Conservation (phyloP, 2,888 invertebrate species). For the Entomobrya proxima region DNA sequence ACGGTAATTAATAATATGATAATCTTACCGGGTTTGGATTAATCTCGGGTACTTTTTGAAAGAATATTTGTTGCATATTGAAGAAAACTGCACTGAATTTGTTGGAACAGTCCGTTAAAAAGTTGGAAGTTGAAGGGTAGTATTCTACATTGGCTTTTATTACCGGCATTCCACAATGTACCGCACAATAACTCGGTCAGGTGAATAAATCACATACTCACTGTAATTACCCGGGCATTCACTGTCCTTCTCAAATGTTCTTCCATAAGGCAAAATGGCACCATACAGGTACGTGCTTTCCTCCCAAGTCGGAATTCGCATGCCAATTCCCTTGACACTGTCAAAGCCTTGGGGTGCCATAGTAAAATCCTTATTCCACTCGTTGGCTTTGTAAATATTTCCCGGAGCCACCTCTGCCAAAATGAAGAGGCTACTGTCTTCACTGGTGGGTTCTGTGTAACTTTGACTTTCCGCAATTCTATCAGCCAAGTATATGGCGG, state of each 20-base stretch:
- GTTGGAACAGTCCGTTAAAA: too few species aligned
- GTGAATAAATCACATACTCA: constrained; percentile 60
- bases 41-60: too few species aligned
- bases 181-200: constrained; percentile 23
- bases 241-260: background rate
- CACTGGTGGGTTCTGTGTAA: background rate
- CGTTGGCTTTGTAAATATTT: constrained; percentile 61
- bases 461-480: constrained; percentile 51
- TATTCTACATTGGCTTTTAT: too few species aligned
- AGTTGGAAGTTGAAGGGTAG: too few species aligned
- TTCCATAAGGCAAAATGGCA: constrained; percentile 54
- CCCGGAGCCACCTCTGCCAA: constrained; percentile 54
- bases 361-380: constrained; percentile 38
- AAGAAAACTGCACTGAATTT: too few species aligned
- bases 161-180: constrained; percentile 2
- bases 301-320: constrained; percentile 43
- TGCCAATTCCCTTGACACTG: constrained; percentile 47
- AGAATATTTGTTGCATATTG: too few species aligned
- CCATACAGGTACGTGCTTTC: constrained; percentile 34
- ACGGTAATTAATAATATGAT: too few species aligned
- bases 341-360: constrained; percentile 38
- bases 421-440: constrained; percentile 2
- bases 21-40: too few species aligned
- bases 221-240: constrained; percentile 15
- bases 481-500: constrained; percentile 64